A percentile compares a stretch with the other conserved stretches of the same genome.
Evolutionary conservation across 2,888 invertebrate species (phyloP).

Genomic region (Amiota minor): DNA sequence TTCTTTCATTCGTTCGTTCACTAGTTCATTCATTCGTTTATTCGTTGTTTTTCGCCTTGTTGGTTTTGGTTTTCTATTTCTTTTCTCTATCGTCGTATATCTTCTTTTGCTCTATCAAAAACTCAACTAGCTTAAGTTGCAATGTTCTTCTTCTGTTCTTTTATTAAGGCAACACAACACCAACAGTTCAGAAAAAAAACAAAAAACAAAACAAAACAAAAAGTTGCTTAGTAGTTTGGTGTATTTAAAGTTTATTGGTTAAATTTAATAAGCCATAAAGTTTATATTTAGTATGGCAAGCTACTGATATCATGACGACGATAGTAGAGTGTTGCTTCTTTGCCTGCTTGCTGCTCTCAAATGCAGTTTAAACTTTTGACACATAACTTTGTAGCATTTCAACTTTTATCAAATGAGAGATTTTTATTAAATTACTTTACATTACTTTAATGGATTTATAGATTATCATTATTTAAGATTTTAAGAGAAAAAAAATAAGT

Average conservation of each 20-base stretch:
- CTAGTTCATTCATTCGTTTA: background rate
- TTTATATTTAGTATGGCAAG: background rate
- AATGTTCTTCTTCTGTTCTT: too few species aligned
- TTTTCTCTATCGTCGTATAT: too few species aligned
- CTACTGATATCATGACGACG: too few species aligned
- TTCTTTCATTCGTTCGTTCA: background rate
- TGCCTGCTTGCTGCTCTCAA: too few species aligned
- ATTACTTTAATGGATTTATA: background rate
- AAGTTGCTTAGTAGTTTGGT: conserved; percentile 18
- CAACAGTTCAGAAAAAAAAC: background rate
- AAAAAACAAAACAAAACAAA: conserved; percentile 3
- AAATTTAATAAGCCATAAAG: conserved; percentile 18
- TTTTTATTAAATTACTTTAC: background rate
- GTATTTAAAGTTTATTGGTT: conserved; percentile 17
- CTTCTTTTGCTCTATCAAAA: too few species aligned
- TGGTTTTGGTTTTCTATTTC: background rate
- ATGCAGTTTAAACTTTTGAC: too few species aligned
- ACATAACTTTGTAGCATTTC: too few species aligned
- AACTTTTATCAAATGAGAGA: background rate
- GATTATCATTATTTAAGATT: too few species aligned
- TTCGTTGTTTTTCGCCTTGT: background rate
- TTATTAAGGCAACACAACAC: background rate
- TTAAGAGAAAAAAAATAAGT: too few species aligned
- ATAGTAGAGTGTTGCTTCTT: too few species aligned
- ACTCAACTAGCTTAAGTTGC: too few species aligned